phyloP scores from a whole-genome alignment of 1,140 invertebrate genomes.

The Anagrus nilaparvatae region DNA sequence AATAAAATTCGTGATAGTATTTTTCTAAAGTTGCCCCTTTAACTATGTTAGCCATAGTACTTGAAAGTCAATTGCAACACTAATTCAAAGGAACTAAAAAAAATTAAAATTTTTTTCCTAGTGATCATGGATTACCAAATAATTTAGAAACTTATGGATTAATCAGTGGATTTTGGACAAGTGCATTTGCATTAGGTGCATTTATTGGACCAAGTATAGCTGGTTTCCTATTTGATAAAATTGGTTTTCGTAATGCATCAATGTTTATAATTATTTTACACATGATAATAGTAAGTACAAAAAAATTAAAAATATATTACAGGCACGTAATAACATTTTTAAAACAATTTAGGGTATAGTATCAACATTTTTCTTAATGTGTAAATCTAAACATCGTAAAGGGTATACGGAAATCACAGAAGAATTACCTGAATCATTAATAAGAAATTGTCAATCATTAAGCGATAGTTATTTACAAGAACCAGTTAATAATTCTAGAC shows the following conservation, averaged over 20 bases:
- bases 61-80: constrained; percentile 3
- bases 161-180: constrained; percentile 77
- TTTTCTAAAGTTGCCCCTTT: neutral
- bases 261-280: constrained; percentile 62
- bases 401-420: no score
- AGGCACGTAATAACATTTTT: no score
- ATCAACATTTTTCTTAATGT: no score
- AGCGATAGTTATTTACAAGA: constrained; percentile 11
- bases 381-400: no score
- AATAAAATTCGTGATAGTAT: neutral
- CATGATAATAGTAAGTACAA: constrained; percentile 49
- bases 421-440: no score
- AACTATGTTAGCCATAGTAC: neutral
- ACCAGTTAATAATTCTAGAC: constrained; percentile 42
- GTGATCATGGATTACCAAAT: constrained; percentile 63
- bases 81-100: no score
- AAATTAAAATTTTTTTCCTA: constrained; percentile 34
- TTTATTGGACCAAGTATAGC: constrained; percentile 72
- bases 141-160: constrained; percentile 73
- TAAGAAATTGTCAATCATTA: no score
- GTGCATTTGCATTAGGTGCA: constrained; percentile 74
- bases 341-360: no score
- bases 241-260: constrained; percentile 60
- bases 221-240: constrained; percentile 62
- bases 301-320: neutral